Conservation (phyloP, 2,888 invertebrate species). For the Selenia dentaria region DNA sequence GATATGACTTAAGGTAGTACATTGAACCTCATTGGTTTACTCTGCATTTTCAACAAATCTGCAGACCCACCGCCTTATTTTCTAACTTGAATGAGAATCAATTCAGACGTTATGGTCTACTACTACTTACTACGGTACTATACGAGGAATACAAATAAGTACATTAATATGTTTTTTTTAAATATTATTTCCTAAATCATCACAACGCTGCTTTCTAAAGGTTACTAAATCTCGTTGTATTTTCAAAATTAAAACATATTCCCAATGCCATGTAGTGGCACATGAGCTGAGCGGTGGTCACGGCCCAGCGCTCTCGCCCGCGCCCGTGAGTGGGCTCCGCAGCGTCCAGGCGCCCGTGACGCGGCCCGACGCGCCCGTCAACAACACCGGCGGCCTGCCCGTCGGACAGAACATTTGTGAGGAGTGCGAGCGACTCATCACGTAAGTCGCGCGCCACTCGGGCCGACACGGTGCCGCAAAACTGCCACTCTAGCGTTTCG, state of each 20-base stretch:
- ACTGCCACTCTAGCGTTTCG: slow-evolving; percentile 53
- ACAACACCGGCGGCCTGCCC: slow-evolving; percentile 89
- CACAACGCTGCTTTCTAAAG: background rate
- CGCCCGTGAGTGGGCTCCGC: slow-evolving; percentile 84
- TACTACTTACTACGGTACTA: no score
- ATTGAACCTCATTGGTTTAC: no score
- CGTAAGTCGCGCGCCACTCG: slow-evolving; percentile 93
- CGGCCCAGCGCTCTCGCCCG: slow-evolving; percentile 47
- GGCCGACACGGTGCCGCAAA: slow-evolving; percentile 86
- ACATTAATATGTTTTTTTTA: no score
- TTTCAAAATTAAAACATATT: slow-evolving; percentile 50
- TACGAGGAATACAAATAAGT: background rate
- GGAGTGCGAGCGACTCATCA: slow-evolving; percentile 98
- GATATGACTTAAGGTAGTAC: background rate
- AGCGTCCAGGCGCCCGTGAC: slow-evolving; percentile 91
- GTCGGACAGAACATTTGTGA: slow-evolving; percentile 97
- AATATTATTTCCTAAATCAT: background rate
- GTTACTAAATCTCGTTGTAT: background rate
- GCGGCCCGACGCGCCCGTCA: slow-evolving; percentile 84
- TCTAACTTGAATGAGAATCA: no score
- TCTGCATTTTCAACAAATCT: no score
- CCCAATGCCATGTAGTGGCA: slow-evolving; percentile 48
- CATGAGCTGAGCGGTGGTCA: slow-evolving; percentile 20
- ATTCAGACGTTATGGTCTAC: no score
- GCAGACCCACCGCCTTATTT: no score